Percentiles rank a stretch among this genome's conserved stretches.
phyloP scores from a whole-genome alignment of 2,113 vertebrate genomes.

The Tragulus kanchil region DNA sequence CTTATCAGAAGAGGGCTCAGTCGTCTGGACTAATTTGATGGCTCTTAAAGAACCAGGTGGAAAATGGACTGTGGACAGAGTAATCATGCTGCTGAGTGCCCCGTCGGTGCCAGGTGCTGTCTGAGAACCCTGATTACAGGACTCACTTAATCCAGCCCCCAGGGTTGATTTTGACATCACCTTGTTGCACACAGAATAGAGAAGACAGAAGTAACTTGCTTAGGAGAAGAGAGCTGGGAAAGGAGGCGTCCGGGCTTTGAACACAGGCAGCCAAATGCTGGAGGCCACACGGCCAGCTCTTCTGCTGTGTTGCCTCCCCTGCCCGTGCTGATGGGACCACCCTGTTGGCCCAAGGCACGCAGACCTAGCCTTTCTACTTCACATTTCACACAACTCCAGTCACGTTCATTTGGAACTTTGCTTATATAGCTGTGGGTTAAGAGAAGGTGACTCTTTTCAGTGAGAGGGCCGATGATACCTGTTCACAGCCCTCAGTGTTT shows the following conservation, averaged over 20 bases:
- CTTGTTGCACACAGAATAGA: background rate
- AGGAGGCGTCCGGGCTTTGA: background rate
- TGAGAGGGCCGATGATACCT: background rate
- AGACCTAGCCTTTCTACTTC: background rate
- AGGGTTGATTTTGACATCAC: background rate
- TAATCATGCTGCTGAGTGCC: background rate
- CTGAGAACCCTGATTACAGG: background rate
- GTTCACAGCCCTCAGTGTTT: background rate
- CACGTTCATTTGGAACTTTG: background rate
- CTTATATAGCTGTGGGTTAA: background rate
- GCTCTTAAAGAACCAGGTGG: background rate
- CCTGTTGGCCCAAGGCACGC: rapidly evolving
- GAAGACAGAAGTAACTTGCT: background rate
- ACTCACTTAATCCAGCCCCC: background rate
- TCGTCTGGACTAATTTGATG: constrained; percentile 13
- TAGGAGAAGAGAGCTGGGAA: background rate
- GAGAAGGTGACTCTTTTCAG: background rate
- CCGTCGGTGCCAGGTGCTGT: background rate
- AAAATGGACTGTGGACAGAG: background rate
- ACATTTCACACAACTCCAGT: background rate
- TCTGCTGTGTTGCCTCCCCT: rapidly evolving
- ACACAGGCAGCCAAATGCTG: background rate
- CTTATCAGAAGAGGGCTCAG: constrained; percentile 15
- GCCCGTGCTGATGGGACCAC: background rate
- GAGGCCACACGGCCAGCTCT: background rate